Conservation (phyloP, 92 coral and sea anemone genomes). For the Plumapathes pennacea region DNA sequence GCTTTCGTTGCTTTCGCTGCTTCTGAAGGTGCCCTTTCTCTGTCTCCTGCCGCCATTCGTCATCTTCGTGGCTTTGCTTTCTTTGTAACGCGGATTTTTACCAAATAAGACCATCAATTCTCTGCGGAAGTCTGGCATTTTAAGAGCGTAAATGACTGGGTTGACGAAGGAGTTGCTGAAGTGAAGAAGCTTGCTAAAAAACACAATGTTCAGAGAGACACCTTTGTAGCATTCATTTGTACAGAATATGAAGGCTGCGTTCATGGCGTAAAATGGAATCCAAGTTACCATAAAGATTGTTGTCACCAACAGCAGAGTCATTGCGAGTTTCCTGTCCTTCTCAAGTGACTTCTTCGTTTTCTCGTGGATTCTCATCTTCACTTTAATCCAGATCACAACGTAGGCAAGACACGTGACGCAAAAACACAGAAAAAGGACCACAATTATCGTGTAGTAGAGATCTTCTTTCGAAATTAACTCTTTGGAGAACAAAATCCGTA, state of each 20-base stretch:
- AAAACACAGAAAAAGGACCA: conserved; percentile 45
- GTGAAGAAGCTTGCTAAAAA: conserved; percentile 56
- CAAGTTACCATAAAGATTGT: conserved; percentile 67
- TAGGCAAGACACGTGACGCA: conserved; percentile 68
- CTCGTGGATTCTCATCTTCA: conserved; percentile 61
- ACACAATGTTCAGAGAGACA: conserved; percentile 11
- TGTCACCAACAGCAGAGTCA: conserved; percentile 63
- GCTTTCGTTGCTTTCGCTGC: too few species aligned
- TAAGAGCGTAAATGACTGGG: conserved; percentile 72
- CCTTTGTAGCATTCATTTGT: not conserved
- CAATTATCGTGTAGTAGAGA: conserved; percentile 27
- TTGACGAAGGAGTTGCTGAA: conserved; percentile 71
- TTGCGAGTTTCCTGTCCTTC: conserved; percentile 71
- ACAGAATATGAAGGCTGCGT: conserved; percentile 18
- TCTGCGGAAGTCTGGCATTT: conserved; percentile 76
- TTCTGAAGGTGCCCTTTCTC: conserved; percentile 25
- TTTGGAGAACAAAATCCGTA: conserved; percentile 38
- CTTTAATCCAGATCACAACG: conserved; percentile 68
- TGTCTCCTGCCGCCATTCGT: conserved; percentile 9
- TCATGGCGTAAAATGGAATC: conserved; percentile 67
- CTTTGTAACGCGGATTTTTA: not conserved
- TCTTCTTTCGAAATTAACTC: not conserved
- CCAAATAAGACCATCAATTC: conserved; percentile 43
- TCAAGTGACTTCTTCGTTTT: conserved; percentile 54
- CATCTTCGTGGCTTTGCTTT: conserved; percentile 10